phyloP scores from a whole-genome alignment of 1,140 invertebrate genomes.

The Drosophila sp. region DNA sequence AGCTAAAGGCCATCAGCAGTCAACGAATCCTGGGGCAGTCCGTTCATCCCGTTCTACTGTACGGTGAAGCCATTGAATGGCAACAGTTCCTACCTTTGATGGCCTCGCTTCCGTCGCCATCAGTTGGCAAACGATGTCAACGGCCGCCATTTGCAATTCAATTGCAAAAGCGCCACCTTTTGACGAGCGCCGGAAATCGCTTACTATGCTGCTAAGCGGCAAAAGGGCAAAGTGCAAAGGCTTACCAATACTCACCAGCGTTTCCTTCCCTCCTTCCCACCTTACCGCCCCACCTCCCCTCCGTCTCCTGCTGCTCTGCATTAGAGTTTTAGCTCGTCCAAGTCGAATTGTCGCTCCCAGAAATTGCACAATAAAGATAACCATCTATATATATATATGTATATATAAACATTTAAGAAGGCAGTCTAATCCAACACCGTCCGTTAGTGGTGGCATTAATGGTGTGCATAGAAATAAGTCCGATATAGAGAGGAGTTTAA shows the following conservation, averaged over 20 bases:
- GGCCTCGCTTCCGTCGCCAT: slow-evolving; percentile 70
- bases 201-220: slow-evolving; percentile 70
- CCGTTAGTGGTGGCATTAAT: background rate
- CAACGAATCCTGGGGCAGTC: background rate
- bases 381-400: slow-evolving; percentile 54
- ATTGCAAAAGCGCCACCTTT: slow-evolving; percentile 78
- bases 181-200: slow-evolving; percentile 75
- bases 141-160: slow-evolving; percentile 77
- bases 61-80: slow-evolving; percentile 65
- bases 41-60: background rate
- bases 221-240: slow-evolving; percentile 42
- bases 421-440: background rate
- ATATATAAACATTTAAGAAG: slow-evolving; percentile 14
- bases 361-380: slow-evolving; percentile 77
- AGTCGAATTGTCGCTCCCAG: slow-evolving; percentile 50
- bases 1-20: slow-evolving; percentile 25
- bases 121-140: slow-evolving; percentile 59
- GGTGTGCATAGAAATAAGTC: background rate
- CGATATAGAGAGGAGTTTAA: too few species aligned
- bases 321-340: background rate
- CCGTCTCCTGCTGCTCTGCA: background rate
- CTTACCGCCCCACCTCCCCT: too few species aligned
- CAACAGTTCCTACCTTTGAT: slow-evolving; percentile 57
- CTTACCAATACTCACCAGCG: slow-evolving; percentile 59
- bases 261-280: too few species aligned